Percentiles rank a stretch among this genome's conserved stretches.
Conservation (phyloP, 2,888 invertebrate genomes). For the Eupithecia insigniata region DNA sequence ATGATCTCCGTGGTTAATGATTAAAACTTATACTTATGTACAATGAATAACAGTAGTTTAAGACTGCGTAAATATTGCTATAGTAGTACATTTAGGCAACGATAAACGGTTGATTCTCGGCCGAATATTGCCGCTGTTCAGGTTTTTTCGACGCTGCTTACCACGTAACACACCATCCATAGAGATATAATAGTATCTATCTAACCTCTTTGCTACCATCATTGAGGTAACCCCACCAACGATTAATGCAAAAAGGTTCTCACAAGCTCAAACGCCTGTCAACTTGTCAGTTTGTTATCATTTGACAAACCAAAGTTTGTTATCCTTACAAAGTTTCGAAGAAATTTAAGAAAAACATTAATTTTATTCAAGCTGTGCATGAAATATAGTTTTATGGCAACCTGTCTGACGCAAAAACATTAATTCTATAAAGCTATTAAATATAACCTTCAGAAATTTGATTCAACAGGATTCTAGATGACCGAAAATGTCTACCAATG, state of each 20-base stretch:
- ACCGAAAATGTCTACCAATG: slow-evolving; percentile 31
- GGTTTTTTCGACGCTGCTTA: no score
- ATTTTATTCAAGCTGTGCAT: slow-evolving; percentile 18
- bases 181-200: neutral
- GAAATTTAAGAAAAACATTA: slow-evolving; percentile 35
- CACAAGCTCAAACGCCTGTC: slow-evolving; percentile 6
- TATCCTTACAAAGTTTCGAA: slow-evolving; percentile 35
- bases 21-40: no score
- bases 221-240: neutral
- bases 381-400: slow-evolving; percentile 26
- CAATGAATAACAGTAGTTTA: no score
- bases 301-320: slow-evolving; percentile 38
- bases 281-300: slow-evolving; percentile 13
- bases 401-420: slow-evolving; percentile 25
- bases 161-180: neutral
- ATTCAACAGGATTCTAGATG: slow-evolving; percentile 34
- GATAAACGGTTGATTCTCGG: neutral
- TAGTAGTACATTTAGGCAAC: neutral
- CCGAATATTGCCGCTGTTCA: no score
- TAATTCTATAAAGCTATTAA: slow-evolving; percentile 33
- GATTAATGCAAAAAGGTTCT: slow-evolving; percentile 8
- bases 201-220: neutral
- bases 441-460: slow-evolving; percentile 25
- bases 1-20: no score
- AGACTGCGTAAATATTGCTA: neutral